phyloP scores from a whole-genome alignment of 2,888 invertebrate genomes.

The Luperina testacea region DNA sequence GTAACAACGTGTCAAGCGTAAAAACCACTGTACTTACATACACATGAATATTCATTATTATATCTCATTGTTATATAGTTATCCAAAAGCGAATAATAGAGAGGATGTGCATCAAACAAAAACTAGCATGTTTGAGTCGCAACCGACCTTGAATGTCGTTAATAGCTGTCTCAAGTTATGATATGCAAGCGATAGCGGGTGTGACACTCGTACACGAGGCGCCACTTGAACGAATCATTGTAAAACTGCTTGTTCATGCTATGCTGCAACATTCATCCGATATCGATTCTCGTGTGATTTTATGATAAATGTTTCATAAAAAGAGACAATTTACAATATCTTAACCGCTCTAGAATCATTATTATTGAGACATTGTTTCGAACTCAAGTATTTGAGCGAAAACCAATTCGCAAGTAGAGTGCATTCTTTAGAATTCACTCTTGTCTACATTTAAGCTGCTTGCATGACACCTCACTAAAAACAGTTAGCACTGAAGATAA shows the following conservation, averaged over 20 bases:
- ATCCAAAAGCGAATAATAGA: slow-evolving; percentile 64
- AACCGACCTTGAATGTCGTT: slow-evolving; percentile 66
- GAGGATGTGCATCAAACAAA: slow-evolving; percentile 71
- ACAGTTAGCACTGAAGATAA: slow-evolving; percentile 17
- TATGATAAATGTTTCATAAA: not conserved
- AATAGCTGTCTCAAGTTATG: slow-evolving; percentile 41
- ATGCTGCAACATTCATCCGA: not conserved
- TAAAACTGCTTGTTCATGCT: slow-evolving; percentile 6
- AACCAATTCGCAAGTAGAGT: slow-evolving; percentile 18
- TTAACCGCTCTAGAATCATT: not conserved
- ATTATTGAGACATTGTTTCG: not conserved
- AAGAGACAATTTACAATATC: not conserved
- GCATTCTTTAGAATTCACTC: slow-evolving; percentile 23
- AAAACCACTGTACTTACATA: slow-evolving; percentile 37
- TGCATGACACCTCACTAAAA: slow-evolving; percentile 18
- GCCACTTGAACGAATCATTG: slow-evolving; percentile 10
- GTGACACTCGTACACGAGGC: not conserved
- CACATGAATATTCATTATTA: slow-evolving; percentile 63
- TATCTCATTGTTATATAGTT: slow-evolving; percentile 61
- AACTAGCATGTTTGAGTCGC: slow-evolving; percentile 60
- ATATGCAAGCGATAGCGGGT: slow-evolving; percentile 39
- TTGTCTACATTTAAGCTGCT: slow-evolving; percentile 4
- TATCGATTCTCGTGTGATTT: not conserved
- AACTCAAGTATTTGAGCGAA: slow-evolving; percentile 4
- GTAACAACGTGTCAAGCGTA: slow-evolving; percentile 35